These are phyloP conservation scores for Momotus momota DNA, from an alignment of 2,797 vertebrate genomes.

Conservation along the genomic window DNA sequence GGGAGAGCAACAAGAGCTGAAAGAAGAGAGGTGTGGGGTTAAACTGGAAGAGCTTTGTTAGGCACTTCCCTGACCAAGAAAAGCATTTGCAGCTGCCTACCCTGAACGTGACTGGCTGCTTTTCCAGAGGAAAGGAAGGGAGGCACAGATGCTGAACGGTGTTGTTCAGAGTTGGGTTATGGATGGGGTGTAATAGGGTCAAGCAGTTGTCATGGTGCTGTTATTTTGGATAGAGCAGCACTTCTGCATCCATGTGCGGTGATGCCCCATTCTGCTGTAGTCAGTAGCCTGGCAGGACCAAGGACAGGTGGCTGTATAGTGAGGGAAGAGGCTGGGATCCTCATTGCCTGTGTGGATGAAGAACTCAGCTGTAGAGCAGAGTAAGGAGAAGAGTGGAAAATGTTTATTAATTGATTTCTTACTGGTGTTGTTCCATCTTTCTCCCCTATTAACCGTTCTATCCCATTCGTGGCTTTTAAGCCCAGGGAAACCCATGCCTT, in stretches of 20 bases:
- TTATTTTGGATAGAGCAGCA: neutral
- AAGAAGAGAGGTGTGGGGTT: neutral
- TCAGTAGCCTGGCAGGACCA: neutral
- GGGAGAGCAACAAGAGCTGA: neutral
- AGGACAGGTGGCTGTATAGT: neutral
- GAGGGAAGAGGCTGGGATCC: neutral
- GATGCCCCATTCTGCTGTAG: neutral
- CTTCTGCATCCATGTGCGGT: accelerated
- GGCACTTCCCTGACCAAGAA: neutral
- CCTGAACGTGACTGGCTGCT: neutral
- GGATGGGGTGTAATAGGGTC: neutral
- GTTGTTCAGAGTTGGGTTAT: accelerated
- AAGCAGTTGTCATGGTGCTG: accelerated
- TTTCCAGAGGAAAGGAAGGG: neutral
- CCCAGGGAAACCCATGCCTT: neutral
- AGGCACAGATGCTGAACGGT: neutral
- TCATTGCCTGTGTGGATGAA: neutral
- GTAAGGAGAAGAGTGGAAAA: neutral
- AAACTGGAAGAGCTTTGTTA: neutral
- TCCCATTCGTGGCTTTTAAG: neutral
- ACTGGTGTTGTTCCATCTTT: neutral
- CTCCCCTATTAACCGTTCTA: neutral
- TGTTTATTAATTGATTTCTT: neutral
- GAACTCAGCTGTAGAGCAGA: neutral
- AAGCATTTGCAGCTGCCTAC: neutral